A percentile compares a stretch with the other conserved stretches of the same genome.
phyloP scores from a whole-genome alignment of 2,113 vertebrate species.

The Centropristis striata region DNA sequence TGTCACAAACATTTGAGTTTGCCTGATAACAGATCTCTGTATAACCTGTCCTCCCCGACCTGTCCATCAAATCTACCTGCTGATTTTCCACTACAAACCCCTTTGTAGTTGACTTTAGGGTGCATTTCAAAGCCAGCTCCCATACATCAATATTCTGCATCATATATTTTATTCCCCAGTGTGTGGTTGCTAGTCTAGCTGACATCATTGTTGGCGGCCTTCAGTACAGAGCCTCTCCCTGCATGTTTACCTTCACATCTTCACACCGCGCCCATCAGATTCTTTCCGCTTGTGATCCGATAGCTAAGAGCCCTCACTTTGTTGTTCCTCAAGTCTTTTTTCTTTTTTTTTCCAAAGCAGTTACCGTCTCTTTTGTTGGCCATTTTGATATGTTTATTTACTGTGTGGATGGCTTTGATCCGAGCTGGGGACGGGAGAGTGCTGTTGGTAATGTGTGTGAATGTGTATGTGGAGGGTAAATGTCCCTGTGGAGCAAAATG shows the following conservation, averaged over 20 bases:
- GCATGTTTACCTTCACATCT: conserved; percentile 49
- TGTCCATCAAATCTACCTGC: conserved; percentile 41
- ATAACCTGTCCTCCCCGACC: neutral
- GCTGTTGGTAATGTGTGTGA: conserved; percentile 19
- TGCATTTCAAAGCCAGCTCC: conserved; percentile 56
- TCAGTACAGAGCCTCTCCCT: conserved; percentile 8
- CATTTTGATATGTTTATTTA: conserved; percentile 84
- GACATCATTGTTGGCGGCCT: conserved; percentile 52
- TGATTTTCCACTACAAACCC: conserved; percentile 48
- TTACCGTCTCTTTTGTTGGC: conserved; percentile 71
- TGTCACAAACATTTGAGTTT: neutral
- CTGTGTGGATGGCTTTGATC: conserved; percentile 74
- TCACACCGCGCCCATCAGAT: conserved; percentile 28
- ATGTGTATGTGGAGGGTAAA: conserved; percentile 12
- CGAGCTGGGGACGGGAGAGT: conserved; percentile 5
- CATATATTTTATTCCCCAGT: conserved; percentile 18
- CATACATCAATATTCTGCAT: conserved; percentile 41
- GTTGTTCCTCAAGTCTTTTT: conserved; percentile 48
- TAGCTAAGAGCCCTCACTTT: conserved; percentile 68
- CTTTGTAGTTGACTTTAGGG: conserved; percentile 52
- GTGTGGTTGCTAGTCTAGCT: conserved; percentile 5
- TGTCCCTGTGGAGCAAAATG: conserved; percentile 61
- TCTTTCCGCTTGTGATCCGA: conserved; percentile 61
- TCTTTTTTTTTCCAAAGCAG: conserved; percentile 29
- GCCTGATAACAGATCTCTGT: conserved; percentile 14